Conservation (phyloP, 2,797 vertebrate genomes). For the Argentina silus region DNA sequence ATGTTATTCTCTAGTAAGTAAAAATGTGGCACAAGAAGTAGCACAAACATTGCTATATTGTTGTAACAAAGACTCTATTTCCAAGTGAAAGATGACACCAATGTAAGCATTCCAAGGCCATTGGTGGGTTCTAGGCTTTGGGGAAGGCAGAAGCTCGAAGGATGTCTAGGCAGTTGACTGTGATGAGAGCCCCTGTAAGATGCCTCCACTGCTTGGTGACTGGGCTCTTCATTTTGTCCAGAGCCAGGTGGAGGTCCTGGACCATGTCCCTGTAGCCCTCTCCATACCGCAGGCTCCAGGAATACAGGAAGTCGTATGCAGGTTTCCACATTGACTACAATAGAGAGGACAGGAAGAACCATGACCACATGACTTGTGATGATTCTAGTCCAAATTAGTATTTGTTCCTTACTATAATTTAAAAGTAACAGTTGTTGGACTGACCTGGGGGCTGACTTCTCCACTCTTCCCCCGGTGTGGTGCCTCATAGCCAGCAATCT, state of each 20-base stretch:
- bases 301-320: slow-evolving; percentile 95
- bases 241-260: slow-evolving; percentile 90
- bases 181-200: slow-evolving; percentile 89
- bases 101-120: slow-evolving; percentile 12
- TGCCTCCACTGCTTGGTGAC: slow-evolving; percentile 93
- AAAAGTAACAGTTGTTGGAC: slow-evolving; percentile 19
- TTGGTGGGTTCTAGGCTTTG: slow-evolving; percentile 44
- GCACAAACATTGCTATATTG: not conserved
- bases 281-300: slow-evolving; percentile 89
- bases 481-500: slow-evolving; percentile 87
- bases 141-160: slow-evolving; percentile 82
- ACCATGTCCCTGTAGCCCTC: slow-evolving; percentile 89
- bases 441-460: slow-evolving; percentile 84
- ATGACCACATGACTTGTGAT: not conserved
- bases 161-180: slow-evolving; percentile 89
- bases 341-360: slow-evolving; percentile 17
- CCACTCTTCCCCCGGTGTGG: slow-evolving; percentile 87
- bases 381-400: not conserved
- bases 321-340: slow-evolving; percentile 97
- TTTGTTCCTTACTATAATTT: too few species aligned
- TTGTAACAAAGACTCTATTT: not conserved
- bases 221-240: slow-evolving; percentile 97
- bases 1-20: not conserved
- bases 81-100: not conserved
- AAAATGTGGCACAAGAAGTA: not conserved